Base-by-base conservation (phyloP, 1,140 invertebrate species). In the Druon quercuslanigerum region DNA sequence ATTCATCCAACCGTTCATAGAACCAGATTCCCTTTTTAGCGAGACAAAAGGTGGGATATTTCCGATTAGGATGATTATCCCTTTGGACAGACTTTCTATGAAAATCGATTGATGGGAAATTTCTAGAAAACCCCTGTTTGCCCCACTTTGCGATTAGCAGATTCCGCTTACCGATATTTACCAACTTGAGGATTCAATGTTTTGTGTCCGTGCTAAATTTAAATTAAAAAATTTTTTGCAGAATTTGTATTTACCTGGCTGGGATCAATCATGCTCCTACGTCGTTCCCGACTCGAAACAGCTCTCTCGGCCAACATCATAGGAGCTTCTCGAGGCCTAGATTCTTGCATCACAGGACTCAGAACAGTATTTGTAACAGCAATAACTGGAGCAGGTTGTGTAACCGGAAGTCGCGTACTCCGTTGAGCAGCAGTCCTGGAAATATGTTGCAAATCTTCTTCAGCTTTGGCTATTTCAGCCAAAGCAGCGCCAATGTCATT, bases 231-330 rank as follows among this genome's bases (percentile, higher is more conserved):
- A 8, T 46, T 46, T 46, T 0, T 11, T 9, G 40, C 40, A 9
- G 9, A 46, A 46, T 46, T 81, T 76, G 50, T 85, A 60, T n/a
- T 86, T 0, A 90, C 89, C 70, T 92, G 92, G 14, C 89, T 89
- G 0, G 92, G 92, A 79, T 92, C 92, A 54, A 93, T 92, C 90
- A 92, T 92, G 73, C 91, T 92, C 12, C 90, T 83, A 7, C 90
- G 86, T 51, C 92, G 85, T 46, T 92, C 91, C 16, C 92, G 87
- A 74, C 89, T 90, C 12, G 86, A 84, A 0, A 90, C 84, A 0
- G 91, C 91, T 72, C 90, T 81, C 46, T 91, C 91, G 1, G 88
- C 80, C 12, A 86, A 76, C 7, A 92, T 80, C 8, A 84, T 54
- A 0, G 86, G 80, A 0, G 87, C 80, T 51, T 92, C 91, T 0